A percentile compares a stretch with the other conserved stretches of the same genome.
Conservation (phyloP, 2,113 vertebrate genomes). For the Anseranas semipalmata region DNA sequence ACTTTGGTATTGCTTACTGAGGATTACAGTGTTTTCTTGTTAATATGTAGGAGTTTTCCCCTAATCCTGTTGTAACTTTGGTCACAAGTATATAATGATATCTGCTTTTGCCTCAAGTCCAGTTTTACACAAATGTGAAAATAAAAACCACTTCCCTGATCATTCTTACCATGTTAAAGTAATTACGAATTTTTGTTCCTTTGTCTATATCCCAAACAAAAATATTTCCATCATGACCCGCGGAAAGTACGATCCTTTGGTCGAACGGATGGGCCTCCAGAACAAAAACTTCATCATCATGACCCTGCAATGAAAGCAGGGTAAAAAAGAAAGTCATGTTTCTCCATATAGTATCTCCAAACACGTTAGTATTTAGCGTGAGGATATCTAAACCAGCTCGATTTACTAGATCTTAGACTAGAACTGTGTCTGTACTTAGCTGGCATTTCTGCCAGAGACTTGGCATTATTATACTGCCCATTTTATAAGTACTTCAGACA, state of each 20-base stretch:
- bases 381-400: neutral
- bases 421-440: neutral
- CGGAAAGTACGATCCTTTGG: slow-evolving; percentile 94
- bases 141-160: neutral
- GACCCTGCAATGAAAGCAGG: slow-evolving; percentile 81
- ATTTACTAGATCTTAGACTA: neutral
- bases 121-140: neutral
- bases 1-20: neutral
- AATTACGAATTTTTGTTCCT: slow-evolving; percentile 95
- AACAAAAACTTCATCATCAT: slow-evolving; percentile 97
- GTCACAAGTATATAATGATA: neutral
- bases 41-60: neutral
- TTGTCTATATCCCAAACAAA: slow-evolving; percentile 95
- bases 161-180: slow-evolving; percentile 94
- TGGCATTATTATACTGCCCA: neutral
- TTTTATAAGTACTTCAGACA: neutral
- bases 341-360: neutral
- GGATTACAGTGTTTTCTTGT: neutral
- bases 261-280: slow-evolving; percentile 96
- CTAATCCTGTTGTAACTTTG: neutral
- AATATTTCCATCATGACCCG: slow-evolving; percentile 96
- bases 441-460: neutral
- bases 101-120: neutral
- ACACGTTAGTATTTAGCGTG: neutral
- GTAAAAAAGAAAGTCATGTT: neutral